A percentile compares a stretch with the other conserved stretches of the same genome.
Conservation (phyloP, 2,888 invertebrate species). For the Archips crataeganus region DNA sequence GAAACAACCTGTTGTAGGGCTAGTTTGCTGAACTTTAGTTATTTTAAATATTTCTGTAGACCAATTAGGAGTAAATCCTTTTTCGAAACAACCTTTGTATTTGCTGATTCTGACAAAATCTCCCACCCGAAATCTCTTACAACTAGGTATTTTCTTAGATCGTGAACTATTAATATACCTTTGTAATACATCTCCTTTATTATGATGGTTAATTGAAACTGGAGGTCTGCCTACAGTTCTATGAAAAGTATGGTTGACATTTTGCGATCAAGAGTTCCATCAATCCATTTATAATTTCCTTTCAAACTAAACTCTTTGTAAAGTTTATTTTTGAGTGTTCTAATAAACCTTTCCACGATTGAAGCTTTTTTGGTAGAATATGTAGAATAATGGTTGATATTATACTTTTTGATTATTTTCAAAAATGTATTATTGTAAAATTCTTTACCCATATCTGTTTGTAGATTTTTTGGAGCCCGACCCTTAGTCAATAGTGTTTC, state of each 20-base stretch:
- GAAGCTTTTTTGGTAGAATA: conserved; percentile 40
- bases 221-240: conserved; percentile 6
- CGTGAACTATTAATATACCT: too few relatives aligned
- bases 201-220: not conserved
- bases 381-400: conserved; percentile 41
- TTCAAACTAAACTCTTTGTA: conserved; percentile 34
- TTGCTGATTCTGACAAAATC: too few relatives aligned
- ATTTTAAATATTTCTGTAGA: too few relatives aligned
- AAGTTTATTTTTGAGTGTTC: conserved; percentile 41
- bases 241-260: conserved; percentile 7
- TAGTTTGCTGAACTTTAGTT: too few relatives aligned
- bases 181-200: not conserved
- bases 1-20: too few relatives aligned
- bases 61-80: too few relatives aligned
- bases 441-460: conserved; percentile 12
- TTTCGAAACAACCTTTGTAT: too few relatives aligned
- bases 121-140: too few relatives aligned
- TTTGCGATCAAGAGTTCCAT: not conserved
- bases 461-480: conserved; percentile 3
- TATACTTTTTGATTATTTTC: conserved; percentile 9
- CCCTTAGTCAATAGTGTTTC: not conserved
- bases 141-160: too few relatives aligned
- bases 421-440: conserved; percentile 42
- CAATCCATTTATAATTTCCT: conserved; percentile 37
- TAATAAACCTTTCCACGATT: conserved; percentile 44